A percentile compares a stretch with the other conserved stretches of the same genome.
Evolutionary conservation across 2,888 invertebrate genomes (phyloP).

Genomic region (Lasioglossum marginatum): DNA sequence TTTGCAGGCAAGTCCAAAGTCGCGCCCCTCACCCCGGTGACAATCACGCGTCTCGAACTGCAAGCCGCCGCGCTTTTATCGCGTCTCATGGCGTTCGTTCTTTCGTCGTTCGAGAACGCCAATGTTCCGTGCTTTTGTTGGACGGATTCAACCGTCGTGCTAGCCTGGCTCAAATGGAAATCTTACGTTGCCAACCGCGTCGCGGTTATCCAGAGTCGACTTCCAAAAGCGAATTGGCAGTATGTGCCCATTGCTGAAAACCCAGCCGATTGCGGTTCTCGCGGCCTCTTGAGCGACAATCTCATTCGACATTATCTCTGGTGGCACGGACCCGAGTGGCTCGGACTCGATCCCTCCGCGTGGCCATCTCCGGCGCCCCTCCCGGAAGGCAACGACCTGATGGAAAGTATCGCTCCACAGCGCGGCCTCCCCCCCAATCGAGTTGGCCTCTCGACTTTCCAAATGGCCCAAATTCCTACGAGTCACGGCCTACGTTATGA

Average conservation of each 20-base stretch:
- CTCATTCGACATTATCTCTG: neutral
- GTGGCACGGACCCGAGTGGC: neutral
- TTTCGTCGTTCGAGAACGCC: rapidly evolving
- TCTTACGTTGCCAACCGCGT: neutral
- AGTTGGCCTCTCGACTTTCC: too few species aligned
- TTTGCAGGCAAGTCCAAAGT: too few species aligned
- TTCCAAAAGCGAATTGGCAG: neutral
- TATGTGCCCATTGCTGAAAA: neutral
- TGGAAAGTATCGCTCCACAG: too few species aligned
- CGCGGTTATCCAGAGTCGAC: neutral
- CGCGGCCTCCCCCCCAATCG: too few species aligned
- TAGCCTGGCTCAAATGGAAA: neutral
- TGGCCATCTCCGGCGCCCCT: neutral
- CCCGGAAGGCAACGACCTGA: too few species aligned
- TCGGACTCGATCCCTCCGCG: neutral
- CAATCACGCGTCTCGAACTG: too few species aligned
- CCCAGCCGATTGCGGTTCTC: neutral
- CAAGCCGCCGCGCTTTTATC: neutral
- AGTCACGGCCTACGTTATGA: too few species aligned
- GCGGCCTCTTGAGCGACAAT: neutral
- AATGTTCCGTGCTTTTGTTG: neutral
- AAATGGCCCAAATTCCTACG: too few species aligned
- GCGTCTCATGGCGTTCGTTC: neutral
- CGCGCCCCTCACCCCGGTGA: too few species aligned
- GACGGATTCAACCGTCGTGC: neutral